A percentile compares a stretch with the other conserved stretches of the same genome.
These are phyloP conservation scores for Drosophila subsilvestris DNA, from an alignment of 2,888 invertebrate genomes.

Conservation along the genomic window DNA sequence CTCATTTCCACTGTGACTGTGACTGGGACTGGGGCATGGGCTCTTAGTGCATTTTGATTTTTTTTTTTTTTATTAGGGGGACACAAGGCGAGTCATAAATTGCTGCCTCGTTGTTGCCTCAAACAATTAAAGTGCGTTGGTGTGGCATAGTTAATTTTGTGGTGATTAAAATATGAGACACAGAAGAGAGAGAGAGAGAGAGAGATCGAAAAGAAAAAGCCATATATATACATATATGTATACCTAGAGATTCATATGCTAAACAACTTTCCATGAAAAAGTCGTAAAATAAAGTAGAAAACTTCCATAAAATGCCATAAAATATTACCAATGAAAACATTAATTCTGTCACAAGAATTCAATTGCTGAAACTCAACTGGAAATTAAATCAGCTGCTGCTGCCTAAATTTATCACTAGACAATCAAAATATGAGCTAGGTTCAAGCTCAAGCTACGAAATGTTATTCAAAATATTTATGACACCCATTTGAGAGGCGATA, in stretches of 20 bases:
- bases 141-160: slow-evolving; percentile 59
- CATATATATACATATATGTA: neutral
- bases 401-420: slow-evolving; percentile 51
- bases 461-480: slow-evolving; percentile 63
- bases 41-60: slow-evolving; percentile 59
- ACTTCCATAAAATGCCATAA: slow-evolving; percentile 49
- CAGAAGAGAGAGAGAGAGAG: slow-evolving; percentile 14
- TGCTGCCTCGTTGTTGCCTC: slow-evolving; percentile 55
- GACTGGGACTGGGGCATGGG: neutral
- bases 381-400: slow-evolving; percentile 11
- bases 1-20: slow-evolving; percentile 31
- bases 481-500: slow-evolving; percentile 61
- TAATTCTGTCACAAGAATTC: slow-evolving; percentile 36
- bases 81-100: slow-evolving; percentile 63
- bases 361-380: slow-evolving; percentile 36
- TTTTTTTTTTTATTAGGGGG: slow-evolving; percentile 45
- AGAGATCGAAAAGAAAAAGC: slow-evolving; percentile 24
- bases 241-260: slow-evolving; percentile 36
- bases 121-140: slow-evolving; percentile 63
- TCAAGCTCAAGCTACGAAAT: slow-evolving; percentile 64
- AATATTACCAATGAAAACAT: slow-evolving; percentile 45
- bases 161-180: slow-evolving; percentile 52
- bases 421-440: slow-evolving; percentile 57
- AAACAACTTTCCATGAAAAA: slow-evolving; percentile 57
- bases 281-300: slow-evolving; percentile 35